Evolutionary conservation across 2,797 vertebrate species (phyloP).

Genomic region (Meda fulgida): DNA sequence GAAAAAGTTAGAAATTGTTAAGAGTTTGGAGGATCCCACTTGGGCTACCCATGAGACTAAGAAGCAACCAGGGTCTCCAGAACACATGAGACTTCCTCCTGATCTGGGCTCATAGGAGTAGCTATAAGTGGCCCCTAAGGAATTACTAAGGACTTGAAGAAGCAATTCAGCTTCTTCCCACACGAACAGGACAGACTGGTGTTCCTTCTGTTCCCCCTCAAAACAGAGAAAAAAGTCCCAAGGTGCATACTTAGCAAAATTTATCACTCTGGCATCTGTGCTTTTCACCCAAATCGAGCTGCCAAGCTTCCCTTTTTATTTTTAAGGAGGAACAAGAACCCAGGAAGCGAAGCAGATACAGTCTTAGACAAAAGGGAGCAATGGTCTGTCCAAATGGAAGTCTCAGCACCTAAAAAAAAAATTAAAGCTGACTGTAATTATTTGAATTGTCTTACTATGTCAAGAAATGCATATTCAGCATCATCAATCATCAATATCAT

Average conservation of each 20-base stretch:
- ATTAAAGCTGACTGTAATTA: not conserved
- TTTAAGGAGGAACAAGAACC: slow-evolving; percentile 3
- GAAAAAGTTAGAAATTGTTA: slow-evolving; percentile 9
- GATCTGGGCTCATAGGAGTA: slow-evolving; percentile 44
- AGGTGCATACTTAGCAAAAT: slow-evolving; percentile 58
- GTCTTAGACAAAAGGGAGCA: slow-evolving; percentile 5
- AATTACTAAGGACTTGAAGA: slow-evolving; percentile 64
- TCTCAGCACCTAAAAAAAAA: not conserved
- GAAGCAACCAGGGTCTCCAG: slow-evolving; percentile 33
- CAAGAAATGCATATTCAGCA: not conserved
- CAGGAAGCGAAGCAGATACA: not conserved
- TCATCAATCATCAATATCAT: too few species aligned
- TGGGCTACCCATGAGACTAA: slow-evolving; percentile 24
- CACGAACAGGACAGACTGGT: slow-evolving; percentile 69
- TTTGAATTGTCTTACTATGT: not conserved
- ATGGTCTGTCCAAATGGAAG: not conserved
- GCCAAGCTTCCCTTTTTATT: slow-evolving; percentile 2
- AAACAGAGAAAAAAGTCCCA: slow-evolving; percentile 44
- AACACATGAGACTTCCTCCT: slow-evolving; percentile 51
- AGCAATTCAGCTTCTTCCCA: slow-evolving; percentile 64
- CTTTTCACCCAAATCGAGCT: slow-evolving; percentile 2
- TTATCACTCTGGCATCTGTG: slow-evolving; percentile 56
- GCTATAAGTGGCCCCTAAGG: slow-evolving; percentile 63
- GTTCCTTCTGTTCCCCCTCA: slow-evolving; percentile 61
- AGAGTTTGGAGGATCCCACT: slow-evolving; percentile 31